Conservation (phyloP, 1,140 invertebrate species). For the Macrobrachium rosenbergii region DNA sequence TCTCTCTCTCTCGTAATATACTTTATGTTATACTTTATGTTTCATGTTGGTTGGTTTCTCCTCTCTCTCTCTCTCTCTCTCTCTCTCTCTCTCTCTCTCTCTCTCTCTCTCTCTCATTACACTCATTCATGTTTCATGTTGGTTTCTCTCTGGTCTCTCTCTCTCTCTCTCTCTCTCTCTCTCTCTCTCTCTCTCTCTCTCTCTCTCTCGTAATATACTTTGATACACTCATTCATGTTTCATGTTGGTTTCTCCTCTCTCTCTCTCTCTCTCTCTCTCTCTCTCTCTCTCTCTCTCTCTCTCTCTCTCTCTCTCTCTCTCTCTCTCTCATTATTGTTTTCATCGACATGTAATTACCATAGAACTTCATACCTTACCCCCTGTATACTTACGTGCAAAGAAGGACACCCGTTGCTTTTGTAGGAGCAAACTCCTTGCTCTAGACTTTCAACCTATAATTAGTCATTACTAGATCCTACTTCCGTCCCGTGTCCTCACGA, state of each 20-base stretch:
- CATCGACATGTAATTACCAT: too few species aligned
- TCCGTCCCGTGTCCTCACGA: too few species aligned
- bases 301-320: neutral
- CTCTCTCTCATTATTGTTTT: neutral
- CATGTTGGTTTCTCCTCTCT: neutral
- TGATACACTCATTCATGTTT: too few species aligned
- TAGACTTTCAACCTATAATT: too few species aligned
- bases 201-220: neutral
- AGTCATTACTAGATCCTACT: too few species aligned
- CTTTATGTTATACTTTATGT: too few species aligned
- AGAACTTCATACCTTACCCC: too few species aligned
- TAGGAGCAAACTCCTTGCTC: too few species aligned
- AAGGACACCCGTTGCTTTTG: too few species aligned
- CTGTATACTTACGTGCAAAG: too few species aligned
- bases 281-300: neutral
- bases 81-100: neutral
- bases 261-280: neutral
- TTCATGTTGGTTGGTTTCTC: too few species aligned
- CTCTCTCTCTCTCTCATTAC: neutral
- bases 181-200: too few species aligned
- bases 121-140: neutral
- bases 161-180: neutral
- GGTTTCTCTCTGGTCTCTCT: neutral
- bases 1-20: neutral
- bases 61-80: slow-evolving; percentile 1